Percentiles rank a stretch among this genome's conserved stretches.
These are phyloP conservation scores for Resseliella maxima DNA, from an alignment of 2,888 invertebrate genomes.

Conservation along the genomic window DNA sequence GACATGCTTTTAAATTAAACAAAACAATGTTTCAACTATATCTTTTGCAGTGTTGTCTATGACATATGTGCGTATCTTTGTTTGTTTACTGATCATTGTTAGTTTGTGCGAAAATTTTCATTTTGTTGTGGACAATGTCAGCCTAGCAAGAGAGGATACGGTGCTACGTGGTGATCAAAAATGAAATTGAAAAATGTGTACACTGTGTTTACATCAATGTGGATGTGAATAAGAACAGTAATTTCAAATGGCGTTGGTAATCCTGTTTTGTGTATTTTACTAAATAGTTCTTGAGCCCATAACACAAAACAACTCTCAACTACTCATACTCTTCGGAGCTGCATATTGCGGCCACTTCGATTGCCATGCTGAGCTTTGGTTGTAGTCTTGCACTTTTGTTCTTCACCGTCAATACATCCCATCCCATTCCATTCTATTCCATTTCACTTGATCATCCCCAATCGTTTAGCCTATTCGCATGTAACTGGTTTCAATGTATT, in stretches of 20 bases:
- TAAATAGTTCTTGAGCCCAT: conserved; percentile 38
- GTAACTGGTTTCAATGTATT: conserved; percentile 11
- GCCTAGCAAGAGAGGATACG: background rate
- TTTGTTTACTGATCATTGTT: conserved; percentile 11
- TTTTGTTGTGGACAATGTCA: background rate
- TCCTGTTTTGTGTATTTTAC: conserved; percentile 34
- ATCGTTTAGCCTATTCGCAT: no score
- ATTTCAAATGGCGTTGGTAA: conserved; percentile 4
- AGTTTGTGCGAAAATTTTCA: background rate
- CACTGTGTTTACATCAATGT: background rate
- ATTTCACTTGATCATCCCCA: no score
- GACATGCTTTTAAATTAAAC: conserved; percentile 14
- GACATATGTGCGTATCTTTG: conserved; percentile 19
- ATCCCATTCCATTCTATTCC: no score
- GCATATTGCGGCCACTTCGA: background rate
- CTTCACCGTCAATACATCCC: no score
- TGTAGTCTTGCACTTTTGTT: background rate
- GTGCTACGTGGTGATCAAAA: background rate
- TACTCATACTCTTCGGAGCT: background rate
- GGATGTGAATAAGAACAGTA: background rate
- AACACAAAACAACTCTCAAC: conserved; percentile 4
- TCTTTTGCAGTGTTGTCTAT: background rate
- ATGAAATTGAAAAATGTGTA: conserved; percentile 16
- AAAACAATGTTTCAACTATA: conserved; percentile 36
- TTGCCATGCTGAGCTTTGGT: background rate